Base-by-base conservation (phyloP, 2,113 vertebrate species). In the Dunckerocampus dactyliophorus region DNA sequence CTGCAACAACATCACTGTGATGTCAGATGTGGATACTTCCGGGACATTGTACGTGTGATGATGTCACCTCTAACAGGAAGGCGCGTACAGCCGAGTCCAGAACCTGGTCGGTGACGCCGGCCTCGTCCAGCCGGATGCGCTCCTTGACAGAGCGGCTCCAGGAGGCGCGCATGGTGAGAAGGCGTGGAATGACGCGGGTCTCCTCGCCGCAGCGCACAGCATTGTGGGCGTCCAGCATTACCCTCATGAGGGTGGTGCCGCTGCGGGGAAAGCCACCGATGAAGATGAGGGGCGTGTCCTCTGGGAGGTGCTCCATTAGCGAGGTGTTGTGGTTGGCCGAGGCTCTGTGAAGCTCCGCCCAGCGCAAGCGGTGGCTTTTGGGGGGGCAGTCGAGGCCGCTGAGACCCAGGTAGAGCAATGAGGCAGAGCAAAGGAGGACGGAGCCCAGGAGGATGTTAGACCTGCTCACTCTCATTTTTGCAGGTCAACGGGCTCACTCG, bases 281-380 rank as follows among this genome's bases (percentile, higher is more conserved):
- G 81, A 97, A 97, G 80, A 97, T 95, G 57, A 97, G 89, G 31
- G 95, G 94, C 81, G 93, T 95, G 85, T 95, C 94, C 72, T 97
- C 95, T 39, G 71, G 82, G 83, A 83, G 88, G 88, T 66, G 83
- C 45, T 49, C 76, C 59, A 58, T 47, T 50, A 81, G 62, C 9
- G 77, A 59, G 5, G 66, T 37, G 47, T 15, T 69, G 16, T 66
- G 63, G 42, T 88, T 72, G 70, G 74, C 73, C 0, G 88, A 86
- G 24, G 85, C 75, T 21, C 63, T 20, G 0, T 91, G 85, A 60
- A 89, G 82, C 74, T 85, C 75, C 58, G 68, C 58, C 3, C 72
- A 50, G 8, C 56, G 9, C 88, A 88, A 90, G 15, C 92, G 88
- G 39, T 90, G 93, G 75, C 93, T 92, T 28, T 90, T 92, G 9